Percentiles rank a stretch among this genome's conserved stretches.
Evolutionary conservation across 2,888 invertebrate genomes (phyloP).

Genomic region (Nematopogon swammerdamellus): DNA sequence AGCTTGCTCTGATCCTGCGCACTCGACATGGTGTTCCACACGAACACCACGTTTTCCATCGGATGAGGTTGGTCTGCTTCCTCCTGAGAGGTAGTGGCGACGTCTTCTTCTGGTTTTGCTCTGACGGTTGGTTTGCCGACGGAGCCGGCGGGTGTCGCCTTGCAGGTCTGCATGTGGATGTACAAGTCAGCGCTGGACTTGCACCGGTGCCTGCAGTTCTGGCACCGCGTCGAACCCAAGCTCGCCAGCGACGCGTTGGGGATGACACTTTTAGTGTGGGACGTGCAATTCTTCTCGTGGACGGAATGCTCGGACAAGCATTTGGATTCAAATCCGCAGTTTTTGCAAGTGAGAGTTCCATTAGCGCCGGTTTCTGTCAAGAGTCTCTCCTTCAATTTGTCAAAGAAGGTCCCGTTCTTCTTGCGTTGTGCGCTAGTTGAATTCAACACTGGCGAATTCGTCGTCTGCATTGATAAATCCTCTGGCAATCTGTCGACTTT

Average conservation of each 20-base stretch:
- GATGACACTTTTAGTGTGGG: constrained; percentile 35
- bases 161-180: constrained; percentile 71
- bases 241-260: constrained; percentile 39
- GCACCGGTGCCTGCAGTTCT: constrained; percentile 82
- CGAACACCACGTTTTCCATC: constrained; percentile 78
- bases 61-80: constrained; percentile 61
- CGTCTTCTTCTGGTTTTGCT: constrained; percentile 29
- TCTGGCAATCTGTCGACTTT: constrained; percentile 7
- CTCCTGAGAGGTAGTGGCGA: constrained; percentile 23
- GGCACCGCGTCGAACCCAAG: constrained; percentile 74
- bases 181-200: constrained; percentile 79
- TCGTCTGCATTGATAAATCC: constrained; percentile 23
- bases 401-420: constrained; percentile 78
- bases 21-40: constrained; percentile 69
- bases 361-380: constrained; percentile 62
- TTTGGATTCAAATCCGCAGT: constrained; percentile 74
- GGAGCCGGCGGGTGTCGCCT: constrained; percentile 37
- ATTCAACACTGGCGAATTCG: constrained; percentile 12
- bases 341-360: constrained; percentile 64
- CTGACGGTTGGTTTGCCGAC: constrained; percentile 23
- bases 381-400: constrained; percentile 74
- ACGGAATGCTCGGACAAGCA: constrained; percentile 78
- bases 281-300: constrained; percentile 68
- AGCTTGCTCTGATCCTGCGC: constrained; percentile 29
- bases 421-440: constrained; percentile 27